Base-by-base conservation (phyloP, 2,888 invertebrate genomes). In the Drosophila kokeensis region DNA sequence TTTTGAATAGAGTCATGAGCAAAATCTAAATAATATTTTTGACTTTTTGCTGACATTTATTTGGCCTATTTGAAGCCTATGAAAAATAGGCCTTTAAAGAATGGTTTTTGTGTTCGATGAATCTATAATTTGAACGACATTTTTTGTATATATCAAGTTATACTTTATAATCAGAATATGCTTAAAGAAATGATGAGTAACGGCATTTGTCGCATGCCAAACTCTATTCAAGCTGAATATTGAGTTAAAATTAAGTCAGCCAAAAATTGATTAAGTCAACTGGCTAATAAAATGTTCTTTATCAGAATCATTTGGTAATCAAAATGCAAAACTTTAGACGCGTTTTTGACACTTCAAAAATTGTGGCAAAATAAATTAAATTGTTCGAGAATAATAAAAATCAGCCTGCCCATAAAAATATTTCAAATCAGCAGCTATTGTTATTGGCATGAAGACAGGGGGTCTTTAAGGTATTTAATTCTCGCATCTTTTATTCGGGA, bases 181-280 rank as follows among this genome's bases (percentile, higher is more conserved):
- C 34, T 55, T 49, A 30, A 40, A 42, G 13, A 53, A 7, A 7
- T 4, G 13, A 11, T 27, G 27, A 18, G 13, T 42, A 61, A 61
- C 58, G 76, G 49, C 27, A 55, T 7, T 62, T 30, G 15, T 8
- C 66, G 30, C 66, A 66, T 45, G 66, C 66, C 66, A 30, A 38
- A 32, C n/a, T 32, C 10, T 18, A 52, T 67, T 60, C 29, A 52
- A 24, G 3, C 4, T n/a, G 11, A 11, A 29, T 6, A 30, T 4
- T 27, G 24, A 40, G 3, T 11, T 4, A 1, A 2, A n/a, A 27
- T 48, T n/a, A 5, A 42, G 13, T 36, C 15, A 62, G 48, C 38
- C 36, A 13, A 64, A 60, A 49, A 27, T 48, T 30, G 10, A 55
- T 40, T 24, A 13, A 27, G 21, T 66, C 29, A 53, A 36, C 24